phyloP scores from a whole-genome alignment of 2,797 vertebrate species.

The Gallinago nigripennis region DNA sequence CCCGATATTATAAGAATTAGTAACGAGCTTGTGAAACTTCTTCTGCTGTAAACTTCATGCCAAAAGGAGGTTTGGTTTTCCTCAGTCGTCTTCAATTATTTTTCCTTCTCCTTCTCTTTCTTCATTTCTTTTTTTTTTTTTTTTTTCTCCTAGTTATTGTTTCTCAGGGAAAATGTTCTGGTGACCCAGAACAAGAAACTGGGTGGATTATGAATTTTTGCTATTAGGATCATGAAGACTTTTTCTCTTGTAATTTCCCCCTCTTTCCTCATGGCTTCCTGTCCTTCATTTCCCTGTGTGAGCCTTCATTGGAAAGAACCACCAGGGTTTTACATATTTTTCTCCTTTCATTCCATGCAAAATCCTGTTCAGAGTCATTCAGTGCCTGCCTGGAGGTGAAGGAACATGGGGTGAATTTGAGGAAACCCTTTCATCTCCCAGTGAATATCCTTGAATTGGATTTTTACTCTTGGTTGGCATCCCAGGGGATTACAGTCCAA shows the following conservation, averaged over 20 bases:
- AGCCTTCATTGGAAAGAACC: neutral
- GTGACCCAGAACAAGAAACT: constrained; percentile 1
- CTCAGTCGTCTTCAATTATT: neutral
- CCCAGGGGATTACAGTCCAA: neutral
- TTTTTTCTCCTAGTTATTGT: neutral
- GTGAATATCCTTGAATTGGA: neutral
- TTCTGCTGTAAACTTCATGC: neutral
- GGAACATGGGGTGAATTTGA: neutral
- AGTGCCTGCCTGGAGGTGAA: constrained; percentile 10
- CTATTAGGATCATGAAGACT: constrained; percentile 4
- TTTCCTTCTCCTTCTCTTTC: neutral
- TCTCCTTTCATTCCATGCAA: constrained; percentile 16
- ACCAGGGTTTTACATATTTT: neutral
- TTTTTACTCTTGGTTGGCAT: neutral
- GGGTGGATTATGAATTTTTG: constrained; percentile 8
- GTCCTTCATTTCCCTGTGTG: neutral
- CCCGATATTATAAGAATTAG: neutral
- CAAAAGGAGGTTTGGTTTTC: neutral
- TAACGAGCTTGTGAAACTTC: neutral
- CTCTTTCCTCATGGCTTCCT: neutral
- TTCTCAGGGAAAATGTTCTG: neutral
- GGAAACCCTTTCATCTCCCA: constrained; percentile 19
- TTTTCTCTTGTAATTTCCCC: neutral
- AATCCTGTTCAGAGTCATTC: constrained; percentile 27
- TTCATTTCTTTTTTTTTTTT: neutral